A percentile compares a stretch with the other conserved stretches of the same genome.
Evolutionary conservation across 2,888 invertebrate species (phyloP).

Genomic region (Prosapia bicincta): DNA sequence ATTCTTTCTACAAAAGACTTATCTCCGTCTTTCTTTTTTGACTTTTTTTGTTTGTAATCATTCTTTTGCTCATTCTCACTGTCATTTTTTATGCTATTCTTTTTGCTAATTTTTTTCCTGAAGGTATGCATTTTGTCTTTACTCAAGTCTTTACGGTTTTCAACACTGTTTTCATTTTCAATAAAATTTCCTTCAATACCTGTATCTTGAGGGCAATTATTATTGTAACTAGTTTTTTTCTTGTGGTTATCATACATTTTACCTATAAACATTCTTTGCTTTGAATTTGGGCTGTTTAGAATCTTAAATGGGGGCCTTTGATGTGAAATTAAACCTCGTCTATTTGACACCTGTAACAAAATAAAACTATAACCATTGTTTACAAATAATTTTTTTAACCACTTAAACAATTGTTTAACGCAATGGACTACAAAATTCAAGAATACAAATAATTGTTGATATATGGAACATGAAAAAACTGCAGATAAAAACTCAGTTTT

Average conservation of each 20-base stretch:
- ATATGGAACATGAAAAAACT: no score
- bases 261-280: slow-evolving; percentile 20
- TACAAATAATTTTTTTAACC: no score
- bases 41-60: not conserved
- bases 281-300: not conserved
- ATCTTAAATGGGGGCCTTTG: not conserved
- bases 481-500: no score
- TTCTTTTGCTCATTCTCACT: slow-evolving; percentile 6
- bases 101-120: slow-evolving; percentile 4
- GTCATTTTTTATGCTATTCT: not conserved
- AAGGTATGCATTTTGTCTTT: slow-evolving; percentile 13
- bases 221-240: slow-evolving; percentile 12
- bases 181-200: not conserved
- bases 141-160: slow-evolving; percentile 7
- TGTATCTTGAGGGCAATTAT: not conserved
- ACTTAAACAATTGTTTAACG: no score
- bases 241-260: slow-evolving; percentile 20
- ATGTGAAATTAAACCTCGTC: not conserved
- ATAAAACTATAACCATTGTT: no score
- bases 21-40: slow-evolving; percentile 11
- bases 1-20: slow-evolving; percentile 22
- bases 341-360: not conserved
- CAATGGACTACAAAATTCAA: no score
- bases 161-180: slow-evolving; percentile 5
- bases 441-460: no score